phyloP scores from a whole-genome alignment of 2,888 invertebrate genomes.

The Lasioglossum villosulum region DNA sequence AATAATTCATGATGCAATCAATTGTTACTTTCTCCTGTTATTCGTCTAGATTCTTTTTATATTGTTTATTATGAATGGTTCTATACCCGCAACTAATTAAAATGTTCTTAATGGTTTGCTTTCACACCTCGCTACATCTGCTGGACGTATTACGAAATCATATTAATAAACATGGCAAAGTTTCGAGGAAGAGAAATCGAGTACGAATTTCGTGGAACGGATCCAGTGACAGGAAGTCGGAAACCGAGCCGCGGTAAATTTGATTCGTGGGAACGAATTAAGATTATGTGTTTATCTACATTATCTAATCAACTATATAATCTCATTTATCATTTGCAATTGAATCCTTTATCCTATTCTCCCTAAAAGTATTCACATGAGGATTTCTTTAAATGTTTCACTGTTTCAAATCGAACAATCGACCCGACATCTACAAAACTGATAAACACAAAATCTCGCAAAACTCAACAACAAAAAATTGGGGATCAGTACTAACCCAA shows the following conservation, averaged over 20 bases:
- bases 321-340: neutral
- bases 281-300: too few species aligned
- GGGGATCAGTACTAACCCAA: too few species aligned
- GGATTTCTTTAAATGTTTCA: neutral
- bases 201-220: neutral
- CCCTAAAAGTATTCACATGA: neutral
- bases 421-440: neutral
- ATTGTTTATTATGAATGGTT: too few species aligned
- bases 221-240: neutral
- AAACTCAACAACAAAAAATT: neutral
- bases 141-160: neutral
- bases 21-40: too few species aligned
- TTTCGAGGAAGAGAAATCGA: constrained; percentile 9
- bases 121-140: neutral
- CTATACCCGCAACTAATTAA: too few species aligned
- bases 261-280: neutral
- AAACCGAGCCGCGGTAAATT: constrained; percentile 2
- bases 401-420: neutral
- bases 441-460: neutral
- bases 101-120: neutral
- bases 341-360: neutral
- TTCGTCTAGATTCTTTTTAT: too few species aligned
- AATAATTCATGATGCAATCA: too few species aligned
- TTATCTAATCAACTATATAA: too few species aligned
- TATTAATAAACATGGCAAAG: neutral